These are phyloP conservation scores for Desmophyllum pertusum DNA, from an alignment of 92 coral and sea anemone genomes.

Conservation along the genomic window DNA sequence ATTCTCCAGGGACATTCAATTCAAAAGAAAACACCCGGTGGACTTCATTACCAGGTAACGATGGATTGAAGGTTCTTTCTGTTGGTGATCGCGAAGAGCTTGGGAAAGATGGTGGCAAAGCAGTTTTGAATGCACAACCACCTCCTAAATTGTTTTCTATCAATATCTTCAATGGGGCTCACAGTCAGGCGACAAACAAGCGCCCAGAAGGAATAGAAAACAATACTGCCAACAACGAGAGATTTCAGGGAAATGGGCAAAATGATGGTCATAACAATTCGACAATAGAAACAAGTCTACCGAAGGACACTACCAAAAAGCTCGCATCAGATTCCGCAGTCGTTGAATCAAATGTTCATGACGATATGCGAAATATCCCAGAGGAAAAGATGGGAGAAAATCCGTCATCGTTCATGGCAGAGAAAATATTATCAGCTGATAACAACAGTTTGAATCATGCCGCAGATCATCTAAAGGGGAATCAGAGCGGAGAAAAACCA, in stretches of 20 bases:
- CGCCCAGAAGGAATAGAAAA: not conserved
- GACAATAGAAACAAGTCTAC: not conserved
- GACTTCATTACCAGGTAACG: slow-evolving; percentile 7
- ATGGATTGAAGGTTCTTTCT: slow-evolving; percentile 12
- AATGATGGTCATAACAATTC: no score
- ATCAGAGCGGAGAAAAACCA: not conserved
- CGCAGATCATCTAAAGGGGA: no score
- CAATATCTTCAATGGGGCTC: slow-evolving; percentile 17
- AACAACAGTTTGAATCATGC: not conserved
- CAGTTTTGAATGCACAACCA: no score
- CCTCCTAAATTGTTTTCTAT: slow-evolving; percentile 38
- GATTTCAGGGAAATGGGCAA: not conserved
- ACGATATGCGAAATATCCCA: not conserved
- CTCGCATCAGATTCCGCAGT: not conserved
- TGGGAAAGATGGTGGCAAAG: not conserved
- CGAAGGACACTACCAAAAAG: not conserved
- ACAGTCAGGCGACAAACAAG: not conserved
- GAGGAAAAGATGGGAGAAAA: not conserved
- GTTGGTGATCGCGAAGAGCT: not conserved
- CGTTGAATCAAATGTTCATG: not conserved
- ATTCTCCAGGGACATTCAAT: not conserved
- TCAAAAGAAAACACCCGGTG: slow-evolving; percentile 2
- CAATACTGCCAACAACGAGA: not conserved
- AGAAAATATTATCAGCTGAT: not conserved
- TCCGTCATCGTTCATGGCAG: not conserved